Evolutionary conservation across 2,797 vertebrate species (phyloP).

Genomic region (Delichon dasypus): DNA sequence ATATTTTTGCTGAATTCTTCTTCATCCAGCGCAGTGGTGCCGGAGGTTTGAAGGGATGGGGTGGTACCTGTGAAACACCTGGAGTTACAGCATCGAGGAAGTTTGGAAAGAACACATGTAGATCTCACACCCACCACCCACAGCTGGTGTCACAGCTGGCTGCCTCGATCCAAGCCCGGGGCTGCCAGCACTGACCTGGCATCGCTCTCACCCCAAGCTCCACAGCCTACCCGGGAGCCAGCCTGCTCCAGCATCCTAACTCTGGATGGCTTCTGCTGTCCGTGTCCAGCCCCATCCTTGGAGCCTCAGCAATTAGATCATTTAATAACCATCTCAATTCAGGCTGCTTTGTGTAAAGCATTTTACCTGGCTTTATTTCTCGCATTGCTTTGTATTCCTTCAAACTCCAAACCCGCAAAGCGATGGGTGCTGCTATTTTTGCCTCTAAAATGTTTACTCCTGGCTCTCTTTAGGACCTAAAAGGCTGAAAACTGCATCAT

Average conservation of each 20-base stretch:
- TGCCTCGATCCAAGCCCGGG: accelerated
- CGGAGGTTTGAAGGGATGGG: not conserved
- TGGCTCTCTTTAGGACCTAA: slow-evolving; percentile 89
- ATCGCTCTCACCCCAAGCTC: accelerated
- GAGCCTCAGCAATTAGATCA: slow-evolving; percentile 36
- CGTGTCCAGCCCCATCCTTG: accelerated
- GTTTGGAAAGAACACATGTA: not conserved
- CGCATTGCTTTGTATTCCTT: slow-evolving; percentile 68
- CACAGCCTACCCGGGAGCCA: accelerated
- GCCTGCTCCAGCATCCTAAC: not conserved
- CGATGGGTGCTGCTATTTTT: slow-evolving; percentile 76
- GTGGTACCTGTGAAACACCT: accelerated
- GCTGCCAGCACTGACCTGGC: not conserved
- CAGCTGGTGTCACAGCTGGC: not conserved
- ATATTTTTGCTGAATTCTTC: not conserved
- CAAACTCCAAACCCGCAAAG: slow-evolving; percentile 64
- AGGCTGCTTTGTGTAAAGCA: slow-evolving; percentile 19
- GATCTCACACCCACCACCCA: too few species aligned
- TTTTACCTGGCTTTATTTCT: slow-evolving; percentile 61
- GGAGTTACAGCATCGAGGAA: accelerated
- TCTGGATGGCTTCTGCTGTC: not conserved
- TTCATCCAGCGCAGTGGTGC: too few species aligned
- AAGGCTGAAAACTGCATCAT: slow-evolving; percentile 96
- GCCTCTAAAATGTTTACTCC: slow-evolving; percentile 85
- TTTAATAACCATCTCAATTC: slow-evolving; percentile 10